Base-by-base conservation (phyloP, 2,113 vertebrate genomes). In the Macaca mulatta region DNA sequence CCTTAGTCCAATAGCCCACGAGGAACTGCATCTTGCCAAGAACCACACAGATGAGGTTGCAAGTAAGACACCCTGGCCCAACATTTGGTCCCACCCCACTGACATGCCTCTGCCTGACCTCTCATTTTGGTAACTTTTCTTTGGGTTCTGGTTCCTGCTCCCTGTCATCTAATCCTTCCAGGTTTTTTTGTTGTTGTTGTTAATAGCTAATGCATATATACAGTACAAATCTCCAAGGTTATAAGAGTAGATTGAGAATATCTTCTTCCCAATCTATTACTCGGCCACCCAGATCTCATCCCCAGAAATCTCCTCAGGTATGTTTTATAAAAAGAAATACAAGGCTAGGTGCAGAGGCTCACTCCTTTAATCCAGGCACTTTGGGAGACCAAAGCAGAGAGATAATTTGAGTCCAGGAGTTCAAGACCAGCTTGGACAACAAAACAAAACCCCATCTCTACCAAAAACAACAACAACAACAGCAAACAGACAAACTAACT, bases 31-130 rank as follows among this genome's bases (percentile, higher is more conserved):
- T 64, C 23, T 87, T 16, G 7, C 30, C 13, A 57, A 50, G 86
- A 94, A 22, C 55, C 20, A 40, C 52, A 55, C 0, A 5, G 9
- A 78, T n/a, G 55, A 95, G 52, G 18, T 55, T 55, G 52, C 52
- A 55, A 55, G 52, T 55, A 55, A 43, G 13, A 32, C 22, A 43
- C 48, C 16, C 32, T 4, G 30, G 30, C 23, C 55, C n/a, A 20
- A 3, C 6, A 0, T 32, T n/a, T 11, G 61, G 50, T 25, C 18
- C 7, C 14, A 2, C 22, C 52, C 74, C 27, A 0, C 80, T 11
- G 8, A 7, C 40, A 22, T 23, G 35, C 27, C 25, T 88, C 59
- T 61, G n/a, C 81, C 25, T 17, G 8, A 13, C 48, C 23, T 67
- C n/a, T n/a, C 32, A 48, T 74, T 13, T 59, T 38, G 48, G n/a